These are phyloP conservation scores for Malacoraja senta DNA, from an alignment of 2,797 vertebrate genomes.

Conservation along the genomic window DNA sequence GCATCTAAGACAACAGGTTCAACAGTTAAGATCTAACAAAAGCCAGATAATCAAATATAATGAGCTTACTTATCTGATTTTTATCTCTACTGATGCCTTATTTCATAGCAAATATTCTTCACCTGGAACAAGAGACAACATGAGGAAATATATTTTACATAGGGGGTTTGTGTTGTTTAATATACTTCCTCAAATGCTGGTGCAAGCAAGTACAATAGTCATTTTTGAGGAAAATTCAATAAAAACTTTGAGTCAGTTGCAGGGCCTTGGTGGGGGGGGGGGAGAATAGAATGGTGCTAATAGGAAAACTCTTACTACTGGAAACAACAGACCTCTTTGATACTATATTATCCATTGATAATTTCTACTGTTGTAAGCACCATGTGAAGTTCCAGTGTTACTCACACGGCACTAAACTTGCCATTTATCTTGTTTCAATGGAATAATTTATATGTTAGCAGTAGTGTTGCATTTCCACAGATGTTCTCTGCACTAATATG, in stretches of 20 bases:
- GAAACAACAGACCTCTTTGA: too few relatives aligned
- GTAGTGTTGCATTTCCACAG: neutral
- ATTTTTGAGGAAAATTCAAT: neutral
- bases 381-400: neutral
- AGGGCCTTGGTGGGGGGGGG: neutral
- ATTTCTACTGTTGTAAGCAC: neutral
- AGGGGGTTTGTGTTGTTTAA: neutral
- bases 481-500: neutral
- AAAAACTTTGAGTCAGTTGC: neutral
- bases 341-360: neutral
- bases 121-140: neutral
- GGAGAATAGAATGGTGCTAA: neutral
- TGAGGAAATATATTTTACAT: neutral
- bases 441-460: neutral
- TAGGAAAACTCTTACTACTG: neutral
- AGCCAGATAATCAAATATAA: neutral
- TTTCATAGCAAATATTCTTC: neutral
- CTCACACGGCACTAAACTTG: neutral
- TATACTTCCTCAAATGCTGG: neutral
- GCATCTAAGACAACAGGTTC: neutral
- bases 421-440: neutral
- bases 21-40: neutral
- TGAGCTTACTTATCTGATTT: neutral
- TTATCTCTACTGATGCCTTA: neutral
- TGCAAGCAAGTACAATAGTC: neutral